Evolutionary conservation across 2,797 vertebrate genomes (phyloP).

Genomic region (Luscinia megarhynchos): DNA sequence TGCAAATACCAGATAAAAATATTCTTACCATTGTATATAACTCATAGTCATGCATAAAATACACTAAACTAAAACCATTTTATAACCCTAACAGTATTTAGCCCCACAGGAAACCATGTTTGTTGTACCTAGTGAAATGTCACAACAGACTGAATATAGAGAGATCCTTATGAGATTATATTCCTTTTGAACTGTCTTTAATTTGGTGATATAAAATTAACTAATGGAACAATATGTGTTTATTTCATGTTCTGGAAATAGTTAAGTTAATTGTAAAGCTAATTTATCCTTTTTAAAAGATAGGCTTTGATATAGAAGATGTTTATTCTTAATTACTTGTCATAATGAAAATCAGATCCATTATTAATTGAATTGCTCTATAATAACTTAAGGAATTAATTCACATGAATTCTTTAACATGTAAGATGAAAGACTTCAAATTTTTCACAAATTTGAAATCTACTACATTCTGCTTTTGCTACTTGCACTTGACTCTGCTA

Average conservation of each 20-base stretch:
- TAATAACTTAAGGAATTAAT: conserved; percentile 32
- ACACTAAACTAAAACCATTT: not conserved
- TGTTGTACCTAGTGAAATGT: not conserved
- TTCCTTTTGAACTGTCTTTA: conserved; percentile 45
- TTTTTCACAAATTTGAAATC: conserved; percentile 36
- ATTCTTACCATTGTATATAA: not conserved
- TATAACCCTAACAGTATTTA: conserved; percentile 7
- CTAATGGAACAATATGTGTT: conserved; percentile 17
- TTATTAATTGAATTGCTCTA: conserved; percentile 47
- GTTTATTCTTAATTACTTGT: conserved; percentile 25
- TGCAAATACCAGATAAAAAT: not conserved
- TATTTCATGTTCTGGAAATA: conserved; percentile 56
- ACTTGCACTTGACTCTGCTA: not conserved
- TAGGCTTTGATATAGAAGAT: conserved; percentile 50
- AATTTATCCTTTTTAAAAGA: conserved; percentile 47
- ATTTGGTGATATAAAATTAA: conserved; percentile 52
- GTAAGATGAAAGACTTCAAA: conserved; percentile 19
- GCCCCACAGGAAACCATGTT: not conserved
- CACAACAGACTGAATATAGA: conserved; percentile 5
- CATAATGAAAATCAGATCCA: conserved; percentile 42
- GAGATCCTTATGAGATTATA: conserved; percentile 30
- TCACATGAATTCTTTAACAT: conserved; percentile 22
- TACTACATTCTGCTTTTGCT: not conserved
- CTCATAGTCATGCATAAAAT: not conserved
- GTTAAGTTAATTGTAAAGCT: not conserved